A percentile compares a stretch with the other conserved stretches of the same genome.
Conservation (phyloP, 2,888 invertebrate species). For the Hydrotaea cyrtoneurina region DNA sequence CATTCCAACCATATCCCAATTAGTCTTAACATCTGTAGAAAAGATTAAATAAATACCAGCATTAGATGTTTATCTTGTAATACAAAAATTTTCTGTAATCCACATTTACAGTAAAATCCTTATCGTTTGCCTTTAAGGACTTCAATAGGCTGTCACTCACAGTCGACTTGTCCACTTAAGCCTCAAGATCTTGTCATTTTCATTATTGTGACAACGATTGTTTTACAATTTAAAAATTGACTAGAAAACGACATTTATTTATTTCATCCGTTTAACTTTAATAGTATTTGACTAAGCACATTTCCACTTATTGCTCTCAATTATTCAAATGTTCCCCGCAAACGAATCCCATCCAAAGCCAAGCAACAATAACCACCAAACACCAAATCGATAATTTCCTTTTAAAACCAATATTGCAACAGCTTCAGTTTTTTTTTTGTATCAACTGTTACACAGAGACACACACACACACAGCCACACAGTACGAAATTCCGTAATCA, state of each 20-base stretch:
- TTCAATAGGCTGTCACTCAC: too few relatives aligned
- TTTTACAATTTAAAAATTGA: constrained; percentile 4
- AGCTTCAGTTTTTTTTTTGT: constrained; percentile 5
- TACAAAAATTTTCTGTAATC: too few relatives aligned
- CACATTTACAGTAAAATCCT: too few relatives aligned
- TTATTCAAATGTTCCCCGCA: background rate
- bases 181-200: too few relatives aligned
- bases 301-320: background rate
- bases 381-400: constrained; percentile 21
- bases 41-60: too few relatives aligned
- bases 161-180: too few relatives aligned
- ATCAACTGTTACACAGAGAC: background rate
- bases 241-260: background rate
- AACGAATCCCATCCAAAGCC: background rate
- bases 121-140: too few relatives aligned
- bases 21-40: too few relatives aligned
- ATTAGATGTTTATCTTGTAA: too few relatives aligned
- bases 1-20: too few relatives aligned
- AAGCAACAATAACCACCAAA: constrained; percentile 8
- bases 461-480: background rate
- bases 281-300: constrained; percentile 7
- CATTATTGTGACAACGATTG: background rate
- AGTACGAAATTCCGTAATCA: constrained; percentile 44
- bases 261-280: background rate
- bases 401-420: constrained; percentile 19